Conservation (phyloP, 2,797 vertebrate genomes). For the Chiloscyllium punctatum region DNA sequence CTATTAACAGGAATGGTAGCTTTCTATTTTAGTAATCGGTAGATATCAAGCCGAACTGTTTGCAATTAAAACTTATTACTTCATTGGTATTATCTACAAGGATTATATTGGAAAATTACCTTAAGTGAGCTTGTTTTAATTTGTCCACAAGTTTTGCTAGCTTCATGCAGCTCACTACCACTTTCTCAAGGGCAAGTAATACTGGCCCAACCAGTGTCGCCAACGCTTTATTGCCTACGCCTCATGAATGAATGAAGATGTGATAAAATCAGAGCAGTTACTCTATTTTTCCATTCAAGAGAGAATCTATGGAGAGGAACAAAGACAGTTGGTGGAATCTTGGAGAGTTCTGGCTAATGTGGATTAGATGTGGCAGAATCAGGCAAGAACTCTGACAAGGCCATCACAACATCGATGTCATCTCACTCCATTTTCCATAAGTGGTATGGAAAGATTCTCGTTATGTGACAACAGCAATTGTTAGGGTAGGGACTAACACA, state of each 20-base stretch:
- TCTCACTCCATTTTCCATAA: too few species aligned
- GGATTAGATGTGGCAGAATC: too few species aligned
- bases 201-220: too few species aligned
- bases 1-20: not conserved
- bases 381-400: too few species aligned
- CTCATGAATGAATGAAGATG: too few species aligned
- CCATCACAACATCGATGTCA: too few species aligned
- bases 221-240: too few species aligned
- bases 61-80: constrained; percentile 1
- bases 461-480: too few species aligned
- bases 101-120: not conserved
- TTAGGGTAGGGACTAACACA: too few species aligned
- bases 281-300: not conserved
- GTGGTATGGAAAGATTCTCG: not conserved
- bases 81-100: not conserved
- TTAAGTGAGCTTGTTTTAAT: not conserved
- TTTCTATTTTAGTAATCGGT: not conserved
- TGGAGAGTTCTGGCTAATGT: too few species aligned
- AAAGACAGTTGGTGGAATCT: not conserved
- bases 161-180: not conserved
- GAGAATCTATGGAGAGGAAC: not conserved
- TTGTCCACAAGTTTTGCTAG: not conserved
- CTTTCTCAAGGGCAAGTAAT: too few species aligned
- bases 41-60: not conserved
- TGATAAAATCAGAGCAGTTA: not conserved